Evolutionary conservation across 2,888 invertebrate species (phyloP).

Genomic region (Electrophaes corylata): DNA sequence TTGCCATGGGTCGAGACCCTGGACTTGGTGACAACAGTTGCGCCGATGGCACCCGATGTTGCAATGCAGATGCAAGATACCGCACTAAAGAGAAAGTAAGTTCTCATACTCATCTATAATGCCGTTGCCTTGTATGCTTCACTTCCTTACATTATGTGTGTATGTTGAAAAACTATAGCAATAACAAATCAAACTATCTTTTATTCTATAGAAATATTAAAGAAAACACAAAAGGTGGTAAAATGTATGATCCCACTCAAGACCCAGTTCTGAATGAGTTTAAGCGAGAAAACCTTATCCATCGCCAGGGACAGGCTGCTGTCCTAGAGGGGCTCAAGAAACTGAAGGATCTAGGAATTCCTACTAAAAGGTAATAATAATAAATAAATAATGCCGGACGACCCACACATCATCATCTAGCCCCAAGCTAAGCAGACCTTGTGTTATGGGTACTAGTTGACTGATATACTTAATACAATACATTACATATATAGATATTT

Average conservation of each 20-base stretch:
- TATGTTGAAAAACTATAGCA: background rate
- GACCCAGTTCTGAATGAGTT: slow-evolving; percentile 96
- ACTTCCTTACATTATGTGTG: background rate
- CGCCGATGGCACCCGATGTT: slow-evolving; percentile 93
- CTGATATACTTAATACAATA: no score
- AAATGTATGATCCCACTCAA: slow-evolving; percentile 85
- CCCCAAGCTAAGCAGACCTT: no score
- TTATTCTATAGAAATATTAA: slow-evolving; percentile 64
- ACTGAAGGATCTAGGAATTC: slow-evolving; percentile 89
- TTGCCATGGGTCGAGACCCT: slow-evolving; percentile 94
- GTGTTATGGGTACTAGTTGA: no score
- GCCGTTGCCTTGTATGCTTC: no score
- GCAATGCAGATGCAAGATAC: slow-evolving; percentile 90
- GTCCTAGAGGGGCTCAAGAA: slow-evolving; percentile 91
- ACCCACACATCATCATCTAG: no score
- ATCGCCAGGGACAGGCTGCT: slow-evolving; percentile 94
- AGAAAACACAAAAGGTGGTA: slow-evolving; percentile 88
- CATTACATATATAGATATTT: no score
- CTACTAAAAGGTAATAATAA: slow-evolving; percentile 86
- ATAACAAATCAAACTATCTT: background rate
- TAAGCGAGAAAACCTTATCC: slow-evolving; percentile 94
- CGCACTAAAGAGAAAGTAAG: slow-evolving; percentile 86
- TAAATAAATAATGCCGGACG: no score
- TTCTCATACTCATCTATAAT: no score
- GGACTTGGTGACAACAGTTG: slow-evolving; percentile 90